A percentile compares a stretch with the other conserved stretches of the same genome.
These are phyloP conservation scores for Hanleya hanleyi DNA, from an alignment of 2,888 invertebrate species.

Conservation along the genomic window DNA sequence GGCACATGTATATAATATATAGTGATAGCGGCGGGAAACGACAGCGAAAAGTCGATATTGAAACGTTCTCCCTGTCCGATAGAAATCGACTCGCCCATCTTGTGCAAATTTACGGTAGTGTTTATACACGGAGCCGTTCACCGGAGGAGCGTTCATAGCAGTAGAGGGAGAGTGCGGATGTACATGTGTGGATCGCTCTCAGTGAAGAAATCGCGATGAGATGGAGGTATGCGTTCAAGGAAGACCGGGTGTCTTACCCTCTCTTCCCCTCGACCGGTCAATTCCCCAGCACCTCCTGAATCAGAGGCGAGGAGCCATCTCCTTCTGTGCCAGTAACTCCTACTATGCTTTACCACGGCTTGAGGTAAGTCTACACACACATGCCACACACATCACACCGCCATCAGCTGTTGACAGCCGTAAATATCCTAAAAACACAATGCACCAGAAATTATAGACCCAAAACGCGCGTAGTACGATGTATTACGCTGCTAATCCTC, in stretches of 20 bases:
- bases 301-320: neutral
- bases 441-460: too few species aligned
- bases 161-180: neutral
- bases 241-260: neutral
- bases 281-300: neutral
- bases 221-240: neutral
- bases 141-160: neutral
- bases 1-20: too few species aligned
- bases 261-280: neutral
- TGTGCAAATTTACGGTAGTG: conserved; percentile 9
- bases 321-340: conserved; percentile 1
- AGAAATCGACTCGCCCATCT: neutral
- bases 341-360: neutral
- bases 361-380: neutral
- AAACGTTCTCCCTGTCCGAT: neutral
- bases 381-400: too few species aligned
- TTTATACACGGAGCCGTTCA: neutral
- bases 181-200: neutral
- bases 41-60: conserved; percentile 1
- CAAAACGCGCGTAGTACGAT: too few species aligned
- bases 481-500: too few species aligned
- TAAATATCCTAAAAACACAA: too few species aligned
- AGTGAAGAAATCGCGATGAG: neutral
- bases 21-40: too few species aligned
- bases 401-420: too few species aligned